Conservation (phyloP, 2,113 vertebrate species). For the Falcunculus frontatus region DNA sequence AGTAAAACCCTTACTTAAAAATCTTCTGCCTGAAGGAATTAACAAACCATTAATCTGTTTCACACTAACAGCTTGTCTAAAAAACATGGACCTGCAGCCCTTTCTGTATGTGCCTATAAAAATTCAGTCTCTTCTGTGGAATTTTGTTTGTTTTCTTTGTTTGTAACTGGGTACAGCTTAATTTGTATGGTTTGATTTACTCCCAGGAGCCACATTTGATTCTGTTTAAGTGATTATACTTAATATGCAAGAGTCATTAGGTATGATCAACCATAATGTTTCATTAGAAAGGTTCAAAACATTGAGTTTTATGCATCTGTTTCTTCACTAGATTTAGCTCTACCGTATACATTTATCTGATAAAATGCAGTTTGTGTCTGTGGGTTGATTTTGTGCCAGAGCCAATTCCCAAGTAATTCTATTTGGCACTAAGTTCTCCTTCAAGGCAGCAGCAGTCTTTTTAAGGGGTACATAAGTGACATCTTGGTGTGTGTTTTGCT, state of each 20-base stretch:
- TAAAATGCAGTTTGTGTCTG: slow-evolving; percentile 30
- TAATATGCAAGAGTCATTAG: slow-evolving; percentile 23
- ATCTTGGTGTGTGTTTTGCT: background rate
- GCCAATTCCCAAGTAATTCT: slow-evolving; percentile 22
- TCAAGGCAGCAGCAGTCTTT: background rate
- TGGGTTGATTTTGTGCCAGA: slow-evolving; percentile 28
- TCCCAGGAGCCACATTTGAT: slow-evolving; percentile 8
- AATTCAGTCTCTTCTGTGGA: background rate
- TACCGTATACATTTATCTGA: background rate
- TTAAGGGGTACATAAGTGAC: background rate
- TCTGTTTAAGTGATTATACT: slow-evolving; percentile 14
- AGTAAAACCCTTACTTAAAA: slow-evolving; percentile 37
- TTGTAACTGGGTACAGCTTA: background rate
- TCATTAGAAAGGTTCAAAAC: slow-evolving; percentile 11
- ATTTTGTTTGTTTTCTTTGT: slow-evolving; percentile 29
- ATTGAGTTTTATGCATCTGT: background rate
- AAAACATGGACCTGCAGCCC: background rate
- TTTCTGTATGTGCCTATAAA: background rate
- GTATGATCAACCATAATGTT: slow-evolving; percentile 13
- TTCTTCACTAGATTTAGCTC: slow-evolving; percentile 4
- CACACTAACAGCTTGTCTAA: background rate
- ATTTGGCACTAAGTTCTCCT: background rate
- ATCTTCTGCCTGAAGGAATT: slow-evolving; percentile 33
- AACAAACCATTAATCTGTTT: slow-evolving; percentile 38
- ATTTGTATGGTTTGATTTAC: background rate